A percentile compares a stretch with the other conserved stretches of the same genome.
phyloP scores from a whole-genome alignment of 2,113 vertebrate species.

The Maccullochella peelii region DNA sequence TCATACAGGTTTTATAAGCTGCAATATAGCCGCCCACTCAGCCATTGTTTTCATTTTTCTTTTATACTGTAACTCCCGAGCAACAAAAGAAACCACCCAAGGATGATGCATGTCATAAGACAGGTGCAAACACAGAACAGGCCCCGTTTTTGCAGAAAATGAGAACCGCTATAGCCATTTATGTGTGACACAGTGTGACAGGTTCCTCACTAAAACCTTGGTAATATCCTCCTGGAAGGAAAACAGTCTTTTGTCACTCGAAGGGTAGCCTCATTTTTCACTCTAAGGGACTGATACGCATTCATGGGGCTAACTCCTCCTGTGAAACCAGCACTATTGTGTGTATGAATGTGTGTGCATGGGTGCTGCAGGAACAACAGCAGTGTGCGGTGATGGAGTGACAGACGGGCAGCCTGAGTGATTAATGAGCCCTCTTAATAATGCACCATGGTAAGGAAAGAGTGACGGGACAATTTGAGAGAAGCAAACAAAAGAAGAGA shows the following conservation, averaged over 20 bases:
- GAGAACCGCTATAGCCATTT: constrained; percentile 59
- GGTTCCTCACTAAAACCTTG: constrained; percentile 52
- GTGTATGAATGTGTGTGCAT: constrained; percentile 29
- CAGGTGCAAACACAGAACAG: constrained; percentile 43
- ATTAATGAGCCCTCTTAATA: constrained; percentile 71
- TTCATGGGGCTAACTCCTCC: constrained; percentile 46
- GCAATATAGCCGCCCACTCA: constrained; percentile 36
- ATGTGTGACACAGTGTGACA: constrained; percentile 56
- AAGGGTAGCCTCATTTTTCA: constrained; percentile 66
- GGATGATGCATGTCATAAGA: constrained; percentile 41
- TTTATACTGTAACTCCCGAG: constrained; percentile 17
- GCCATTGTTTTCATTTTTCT: constrained; percentile 48
- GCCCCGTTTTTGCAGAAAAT: constrained; percentile 42
- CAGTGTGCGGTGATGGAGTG: constrained; percentile 56
- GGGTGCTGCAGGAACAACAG: constrained; percentile 45
- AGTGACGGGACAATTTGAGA: constrained; percentile 40
- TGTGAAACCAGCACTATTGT: constrained; percentile 51
- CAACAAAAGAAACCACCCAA: constrained; percentile 35
- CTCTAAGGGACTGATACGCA: constrained; percentile 45
- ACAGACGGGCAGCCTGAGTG: constrained; percentile 59
- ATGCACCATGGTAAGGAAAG: constrained; percentile 40
- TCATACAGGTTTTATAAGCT: constrained; percentile 52
- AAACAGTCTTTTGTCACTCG: constrained; percentile 67
- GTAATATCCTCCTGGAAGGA: constrained; percentile 57
- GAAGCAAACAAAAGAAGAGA: constrained; percentile 11